Evolutionary conservation across 2,888 invertebrate species (phyloP), one percentile per base, ranked within the genome.

Genomic region (Conomelus anceps): DNA sequence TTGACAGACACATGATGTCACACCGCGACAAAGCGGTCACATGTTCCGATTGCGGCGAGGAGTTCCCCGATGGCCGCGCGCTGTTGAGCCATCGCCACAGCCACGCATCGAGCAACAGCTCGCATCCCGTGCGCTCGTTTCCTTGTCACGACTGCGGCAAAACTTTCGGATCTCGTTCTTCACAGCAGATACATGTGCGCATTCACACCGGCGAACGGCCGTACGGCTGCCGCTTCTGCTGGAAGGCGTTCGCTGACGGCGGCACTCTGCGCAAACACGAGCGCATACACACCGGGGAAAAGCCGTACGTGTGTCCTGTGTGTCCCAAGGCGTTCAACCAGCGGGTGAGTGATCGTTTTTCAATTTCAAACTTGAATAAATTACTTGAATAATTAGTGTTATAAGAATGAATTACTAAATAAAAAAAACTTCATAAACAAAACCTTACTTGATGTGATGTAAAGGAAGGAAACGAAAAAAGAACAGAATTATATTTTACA

Each of bases 161-260:
- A 93, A 97, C 97, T 22, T 97, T 97, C 92, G 97, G 97, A 0
- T 97, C 97, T 22, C 91, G 92, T 22, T 91, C 91, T 22, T 92
- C 92, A 23, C 93, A 94, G 13, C 97, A 97, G 93, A 97, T 97
- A 91, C 97, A 97, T 93, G 95, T 97, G 88, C 95, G 97, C 86
- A 97, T 97, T 91, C 97, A 97, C 92, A 97, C 97, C 0, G 97
- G 96, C 3, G 97, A 97, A 93, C 94, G 97, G 84, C 97, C 97
- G 0, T 97, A 97, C 92, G 97, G 96, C 0, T 97, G 97, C 92
- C 95, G 96, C 13, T 97, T 96, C 93, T 97, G 97, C 92, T 97
- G 97, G 97, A 97, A 97, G 92, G 97, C 97, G 0, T 97, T 97
- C 93, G 97, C 97, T 0, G 97, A 97, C 93, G 97, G 97, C 84